Base-by-base conservation (phyloP, 2,888 invertebrate genomes). In the Netelia fuscicornis region DNA sequence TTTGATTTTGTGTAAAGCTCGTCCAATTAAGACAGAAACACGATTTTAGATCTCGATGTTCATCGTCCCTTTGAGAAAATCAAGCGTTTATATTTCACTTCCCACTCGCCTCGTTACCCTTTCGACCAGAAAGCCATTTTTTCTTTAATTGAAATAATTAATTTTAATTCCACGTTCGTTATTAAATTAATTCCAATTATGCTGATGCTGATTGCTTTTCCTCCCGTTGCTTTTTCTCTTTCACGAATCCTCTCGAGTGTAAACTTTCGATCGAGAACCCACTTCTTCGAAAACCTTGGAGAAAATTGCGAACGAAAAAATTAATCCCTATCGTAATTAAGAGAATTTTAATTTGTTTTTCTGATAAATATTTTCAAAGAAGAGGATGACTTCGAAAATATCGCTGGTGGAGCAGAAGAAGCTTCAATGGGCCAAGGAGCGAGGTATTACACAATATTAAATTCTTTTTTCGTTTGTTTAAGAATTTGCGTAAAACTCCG, bases 401-500 rank as follows among this genome's bases (percentile, higher is more conserved):
- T 96, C 97, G 87, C 94, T 98, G 93, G 95, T 98, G 91, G 98
- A 98, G 95, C 96, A 97, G 94, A 98, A 98, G 94, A 97, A 97
- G 94, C 95, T 97, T 92, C 98, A 98, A 96, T 98, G 98, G 98
- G 98, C 98, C 90, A 96, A 96, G 94, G 98, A 98, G 95, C 96
- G 96, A 96, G 98, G 98, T 98, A 95, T 6, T 92, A 94, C 90
- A 62, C 2, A 54, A 17, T 84, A 20, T 13, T 77, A 67, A 1
- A 56, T 3, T 25, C 79, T 74, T 68, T 56, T 48, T 58, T 44
- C 6, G 1, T 30, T 10, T 42, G 25, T 56, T 64, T 2, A 65
- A 3, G 58, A n/a, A 11, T 48, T 11, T 67, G 58, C 42, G 58
- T 25, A 74, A 37, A 17, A 58, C 0, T 20, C 9, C 56, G 6